Percentiles rank a stretch among this genome's conserved stretches.
Evolutionary conservation across 2,113 vertebrate species (phyloP).

Genomic region (Corythaixoides concolor): DNA sequence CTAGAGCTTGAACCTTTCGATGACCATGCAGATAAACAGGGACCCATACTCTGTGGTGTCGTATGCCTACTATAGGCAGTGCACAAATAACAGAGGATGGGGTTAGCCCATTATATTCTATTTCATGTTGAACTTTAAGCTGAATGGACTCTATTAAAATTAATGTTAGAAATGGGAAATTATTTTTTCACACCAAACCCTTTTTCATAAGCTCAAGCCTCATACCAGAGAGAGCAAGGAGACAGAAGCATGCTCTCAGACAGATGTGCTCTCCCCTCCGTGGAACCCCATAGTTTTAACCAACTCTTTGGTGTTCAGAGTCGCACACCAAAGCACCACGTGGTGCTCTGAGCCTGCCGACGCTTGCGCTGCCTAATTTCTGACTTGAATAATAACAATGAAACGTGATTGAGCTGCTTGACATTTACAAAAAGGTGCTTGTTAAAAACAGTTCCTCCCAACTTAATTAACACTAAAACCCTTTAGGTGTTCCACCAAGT

Average conservation of each 20-base stretch:
- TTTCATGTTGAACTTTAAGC: not conserved
- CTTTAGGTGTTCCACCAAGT: conserved; percentile 51
- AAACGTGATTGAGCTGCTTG: conserved; percentile 24
- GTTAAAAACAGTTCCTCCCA: conserved; percentile 59
- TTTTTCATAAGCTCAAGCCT: not conserved
- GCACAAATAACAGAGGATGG: not conserved
- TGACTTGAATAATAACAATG: not conserved
- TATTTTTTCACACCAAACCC: not conserved
- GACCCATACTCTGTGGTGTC: accelerated
- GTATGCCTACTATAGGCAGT: not conserved
- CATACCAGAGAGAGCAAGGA: not conserved
- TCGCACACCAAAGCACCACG: not conserved
- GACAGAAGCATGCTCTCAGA: accelerated
- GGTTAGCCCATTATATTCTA: not conserved
- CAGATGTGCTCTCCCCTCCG: accelerated
- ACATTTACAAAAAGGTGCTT: conserved; percentile 56
- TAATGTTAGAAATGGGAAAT: not conserved
- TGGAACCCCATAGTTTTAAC: not conserved
- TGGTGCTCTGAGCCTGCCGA: not conserved
- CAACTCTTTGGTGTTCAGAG: not conserved
- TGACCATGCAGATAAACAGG: not conserved
- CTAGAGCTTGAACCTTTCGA: not conserved
- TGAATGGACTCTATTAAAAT: not conserved
- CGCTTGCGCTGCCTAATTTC: not conserved
- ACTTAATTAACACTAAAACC: conserved; percentile 63